Evolutionary conservation across 2,113 vertebrate species (phyloP).

Genomic region (Chelonoidis abingdonii): DNA sequence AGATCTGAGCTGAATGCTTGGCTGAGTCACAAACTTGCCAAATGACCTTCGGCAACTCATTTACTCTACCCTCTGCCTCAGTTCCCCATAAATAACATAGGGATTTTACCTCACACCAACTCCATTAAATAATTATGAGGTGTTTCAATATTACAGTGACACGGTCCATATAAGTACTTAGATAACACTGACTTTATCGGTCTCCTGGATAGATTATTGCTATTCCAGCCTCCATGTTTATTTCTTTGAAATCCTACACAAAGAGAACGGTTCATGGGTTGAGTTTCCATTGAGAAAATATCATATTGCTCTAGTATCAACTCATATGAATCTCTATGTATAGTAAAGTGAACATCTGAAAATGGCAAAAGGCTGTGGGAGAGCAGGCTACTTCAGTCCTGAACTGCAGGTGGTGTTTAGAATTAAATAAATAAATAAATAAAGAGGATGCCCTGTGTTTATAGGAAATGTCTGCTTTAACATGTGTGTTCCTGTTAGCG

Average conservation of each 20-base stretch:
- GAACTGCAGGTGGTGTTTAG: neutral
- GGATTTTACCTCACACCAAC: neutral
- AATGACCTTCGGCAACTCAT: neutral
- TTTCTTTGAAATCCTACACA: neutral
- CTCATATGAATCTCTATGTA: rapidly evolving
- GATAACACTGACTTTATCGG: neutral
- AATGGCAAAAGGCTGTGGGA: neutral
- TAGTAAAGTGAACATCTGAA: neutral
- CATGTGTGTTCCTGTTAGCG: neutral
- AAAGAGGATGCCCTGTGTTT: neutral
- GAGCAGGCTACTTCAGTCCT: neutral
- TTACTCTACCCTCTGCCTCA: neutral
- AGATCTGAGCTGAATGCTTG: neutral
- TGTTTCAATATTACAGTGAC: neutral
- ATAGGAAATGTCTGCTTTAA: neutral
- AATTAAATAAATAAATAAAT: neutral
- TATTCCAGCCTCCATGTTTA: neutral
- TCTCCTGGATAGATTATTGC: neutral
- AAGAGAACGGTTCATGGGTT: neutral
- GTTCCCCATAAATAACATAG: neutral
- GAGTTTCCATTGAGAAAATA: neutral
- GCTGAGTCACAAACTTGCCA: neutral
- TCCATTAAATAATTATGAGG: neutral
- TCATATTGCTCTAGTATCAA: neutral
- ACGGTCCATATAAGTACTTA: neutral